Evolutionary conservation across 2,113 vertebrate species (phyloP), one percentile per base, ranked within the genome.

Genomic region (Pelodiscus sinensis): DNA sequence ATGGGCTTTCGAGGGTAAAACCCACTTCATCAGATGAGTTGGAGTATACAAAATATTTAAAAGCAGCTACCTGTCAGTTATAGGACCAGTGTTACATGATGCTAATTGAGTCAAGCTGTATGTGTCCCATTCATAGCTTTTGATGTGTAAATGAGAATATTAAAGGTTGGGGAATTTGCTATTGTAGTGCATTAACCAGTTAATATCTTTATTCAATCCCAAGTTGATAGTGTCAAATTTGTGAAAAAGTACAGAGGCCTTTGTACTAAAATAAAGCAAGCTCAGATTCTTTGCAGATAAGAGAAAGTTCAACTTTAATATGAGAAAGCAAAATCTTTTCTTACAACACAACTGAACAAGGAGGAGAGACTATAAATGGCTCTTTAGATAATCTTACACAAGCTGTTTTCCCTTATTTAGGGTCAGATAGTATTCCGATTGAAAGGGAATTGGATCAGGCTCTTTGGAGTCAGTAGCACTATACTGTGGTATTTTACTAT

Each of bases 371-470:
- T 90, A 85, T 85, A 24, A 51, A 55, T 68, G 16, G 11, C 54
- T 2, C 1, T 6, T 56, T 85, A 81, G 38, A 50, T 85, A 79
- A n/a, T 5, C n/a, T 88, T 52, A 0, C 14, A 52, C 0, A 1
- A 85, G 19, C 77, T 22, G 2, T 7, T 21, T 52, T 75, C 29
- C 92, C 81, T 44, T 2, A 1, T 71, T 92, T 88, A 9, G 80
- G 31, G 44, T 90, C 94, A 71, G 88, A 92, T 78, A 21, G 62
- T 86, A 27, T 79, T 94, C 65, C 58, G 78, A 87, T 65, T 0
- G 1, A 91, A 80, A 9, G 83, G 86, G 55, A 88, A 94, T 88
- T 60, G 35, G 35, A n/a, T 68, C 62, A n/a, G 31, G 16, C 31
- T 68, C 31, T 75, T 22, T 25, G 35, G 19, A 75, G 38, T 75